Conservation (phyloP, 1,140 invertebrate genomes). For the Philotrypesis tridentata region DNA sequence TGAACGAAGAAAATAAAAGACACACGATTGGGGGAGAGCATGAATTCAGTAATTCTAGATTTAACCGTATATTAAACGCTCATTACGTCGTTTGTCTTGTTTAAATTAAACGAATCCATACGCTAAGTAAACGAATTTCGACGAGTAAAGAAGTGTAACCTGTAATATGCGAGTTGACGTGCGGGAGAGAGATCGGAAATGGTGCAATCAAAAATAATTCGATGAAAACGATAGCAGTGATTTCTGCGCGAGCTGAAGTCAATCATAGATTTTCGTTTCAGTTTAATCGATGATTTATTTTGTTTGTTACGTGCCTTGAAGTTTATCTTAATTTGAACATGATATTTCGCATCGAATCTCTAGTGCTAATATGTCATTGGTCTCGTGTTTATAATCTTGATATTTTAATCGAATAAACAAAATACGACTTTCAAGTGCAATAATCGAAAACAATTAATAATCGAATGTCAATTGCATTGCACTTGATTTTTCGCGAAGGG, state of each 20-base stretch:
- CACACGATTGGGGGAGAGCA: slow-evolving; percentile 9
- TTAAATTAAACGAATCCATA: slow-evolving; percentile 18
- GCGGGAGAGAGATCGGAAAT: not conserved
- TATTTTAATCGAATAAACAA: slow-evolving; percentile 28
- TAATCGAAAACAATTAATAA: slow-evolving; percentile 46
- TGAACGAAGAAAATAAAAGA: no score
- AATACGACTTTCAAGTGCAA: slow-evolving; percentile 39
- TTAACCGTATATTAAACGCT: not conserved
- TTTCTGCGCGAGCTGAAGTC: no score
- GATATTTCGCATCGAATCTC: not conserved
- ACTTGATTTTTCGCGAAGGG: slow-evolving; percentile 43
- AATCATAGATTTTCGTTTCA: not conserved
- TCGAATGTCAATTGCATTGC: slow-evolving; percentile 51
- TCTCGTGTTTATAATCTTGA: slow-evolving; percentile 33
- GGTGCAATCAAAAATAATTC: slow-evolving; percentile 27
- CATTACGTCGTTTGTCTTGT: slow-evolving; percentile 31
- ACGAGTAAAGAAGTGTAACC: slow-evolving; percentile 28
- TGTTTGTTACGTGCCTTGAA: slow-evolving; percentile 45
- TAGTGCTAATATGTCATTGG: slow-evolving; percentile 34
- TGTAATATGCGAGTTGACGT: slow-evolving; percentile 18
- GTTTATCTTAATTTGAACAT: slow-evolving; percentile 10
- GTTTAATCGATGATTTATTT: no score
- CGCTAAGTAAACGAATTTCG: slow-evolving; percentile 24
- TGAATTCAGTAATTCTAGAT: not conserved
- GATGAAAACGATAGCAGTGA: slow-evolving; percentile 6